A percentile compares a stretch with the other conserved stretches of the same genome.
Conservation (phyloP, 2,888 invertebrate genomes). For the Amphipyra tragopoginis region DNA sequence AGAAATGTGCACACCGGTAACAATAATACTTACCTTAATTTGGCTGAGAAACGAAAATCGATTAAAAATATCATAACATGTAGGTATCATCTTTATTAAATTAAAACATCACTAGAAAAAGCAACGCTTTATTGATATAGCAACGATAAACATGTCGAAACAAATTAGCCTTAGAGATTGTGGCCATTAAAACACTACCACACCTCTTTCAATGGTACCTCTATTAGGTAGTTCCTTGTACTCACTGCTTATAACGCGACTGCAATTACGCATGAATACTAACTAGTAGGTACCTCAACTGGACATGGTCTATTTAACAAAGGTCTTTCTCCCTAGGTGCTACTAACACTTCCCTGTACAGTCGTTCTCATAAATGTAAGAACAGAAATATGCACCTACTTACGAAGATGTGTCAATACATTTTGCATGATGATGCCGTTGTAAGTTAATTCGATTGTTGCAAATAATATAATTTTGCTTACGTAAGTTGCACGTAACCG, state of each 20-base stretch:
- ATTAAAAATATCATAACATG: too few relatives aligned
- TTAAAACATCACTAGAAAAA: too few relatives aligned
- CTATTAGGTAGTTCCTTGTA: too few relatives aligned
- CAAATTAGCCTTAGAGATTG: too few relatives aligned
- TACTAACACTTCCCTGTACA: slow-evolving; percentile 43
- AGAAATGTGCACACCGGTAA: too few relatives aligned
- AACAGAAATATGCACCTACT: not conserved
- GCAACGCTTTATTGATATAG: too few relatives aligned
- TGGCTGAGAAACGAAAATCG: too few relatives aligned
- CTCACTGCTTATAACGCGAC: not conserved
- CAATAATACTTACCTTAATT: too few relatives aligned
- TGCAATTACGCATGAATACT: slow-evolving; percentile 19
- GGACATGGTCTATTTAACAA: slow-evolving; percentile 50
- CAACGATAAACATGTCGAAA: too few relatives aligned
- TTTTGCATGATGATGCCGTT: slow-evolving; percentile 9
- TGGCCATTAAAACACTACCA: too few relatives aligned
- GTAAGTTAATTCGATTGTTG: slow-evolving; percentile 11
- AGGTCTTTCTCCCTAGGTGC: slow-evolving; percentile 46
- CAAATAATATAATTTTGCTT: slow-evolving; percentile 28
- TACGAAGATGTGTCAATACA: not conserved
- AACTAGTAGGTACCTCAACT: slow-evolving; percentile 16
- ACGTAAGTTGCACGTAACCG: slow-evolving; percentile 15
- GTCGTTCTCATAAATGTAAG: slow-evolving; percentile 16
- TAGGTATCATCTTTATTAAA: too few relatives aligned
- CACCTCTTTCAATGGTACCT: too few relatives aligned